phyloP scores from a whole-genome alignment of 2,113 vertebrate species.

The Connochaetes taurinus region DNA sequence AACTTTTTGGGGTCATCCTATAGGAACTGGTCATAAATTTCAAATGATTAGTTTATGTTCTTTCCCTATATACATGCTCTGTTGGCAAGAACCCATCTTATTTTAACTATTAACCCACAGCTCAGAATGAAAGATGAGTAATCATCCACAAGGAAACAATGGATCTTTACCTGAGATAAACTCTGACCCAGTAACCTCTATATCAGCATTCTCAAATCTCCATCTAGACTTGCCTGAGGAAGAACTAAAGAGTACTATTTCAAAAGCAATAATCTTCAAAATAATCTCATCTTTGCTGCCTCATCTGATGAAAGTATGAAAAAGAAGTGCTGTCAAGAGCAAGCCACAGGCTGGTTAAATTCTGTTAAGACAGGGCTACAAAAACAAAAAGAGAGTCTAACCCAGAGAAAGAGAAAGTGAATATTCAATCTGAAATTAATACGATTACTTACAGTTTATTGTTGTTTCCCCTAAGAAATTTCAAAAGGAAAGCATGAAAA shows the following conservation, averaged over 20 bases:
- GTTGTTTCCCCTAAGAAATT: constrained; percentile 78
- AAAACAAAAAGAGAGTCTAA: neutral
- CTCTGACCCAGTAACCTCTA: neutral
- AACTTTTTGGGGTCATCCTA: neutral
- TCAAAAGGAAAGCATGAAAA: constrained; percentile 80
- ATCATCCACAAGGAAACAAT: neutral
- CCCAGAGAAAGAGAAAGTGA: constrained; percentile 1
- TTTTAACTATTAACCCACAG: neutral
- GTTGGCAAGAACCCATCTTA: neutral
- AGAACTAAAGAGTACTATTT: neutral
- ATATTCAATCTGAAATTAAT: constrained; percentile 43
- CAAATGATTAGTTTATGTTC: neutral
- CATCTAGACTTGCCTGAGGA: neutral
- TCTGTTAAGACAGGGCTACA: neutral
- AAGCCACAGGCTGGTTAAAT: neutral
- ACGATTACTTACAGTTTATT: constrained; percentile 79
- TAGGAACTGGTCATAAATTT: neutral
- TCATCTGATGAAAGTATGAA: neutral
- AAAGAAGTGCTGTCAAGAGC: neutral
- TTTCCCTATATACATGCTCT: neutral
- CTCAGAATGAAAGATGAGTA: neutral
- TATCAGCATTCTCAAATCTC: neutral
- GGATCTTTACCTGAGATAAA: neutral
- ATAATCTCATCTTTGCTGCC: neutral
- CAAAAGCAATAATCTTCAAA: neutral